phyloP scores from a whole-genome alignment of 2,113 vertebrate species.

The Cricetomys ansorgei region DNA sequence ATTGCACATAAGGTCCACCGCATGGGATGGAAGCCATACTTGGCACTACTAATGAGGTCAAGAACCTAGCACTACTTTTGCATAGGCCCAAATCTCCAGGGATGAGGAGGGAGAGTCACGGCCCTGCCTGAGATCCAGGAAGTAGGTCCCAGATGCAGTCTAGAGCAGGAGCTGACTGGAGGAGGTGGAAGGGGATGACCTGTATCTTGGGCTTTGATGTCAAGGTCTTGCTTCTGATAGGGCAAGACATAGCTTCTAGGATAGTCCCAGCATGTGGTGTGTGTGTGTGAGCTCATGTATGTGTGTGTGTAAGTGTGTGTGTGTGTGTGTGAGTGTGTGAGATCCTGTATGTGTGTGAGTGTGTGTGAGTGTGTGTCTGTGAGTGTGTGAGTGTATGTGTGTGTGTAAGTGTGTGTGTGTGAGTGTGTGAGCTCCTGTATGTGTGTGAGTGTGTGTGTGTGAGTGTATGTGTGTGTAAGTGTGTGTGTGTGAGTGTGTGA shows the following conservation, averaged over 20 bases:
- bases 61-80: neutral
- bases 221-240: neutral
- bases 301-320: neutral
- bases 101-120: neutral
- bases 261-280: fast-evolving
- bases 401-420: neutral
- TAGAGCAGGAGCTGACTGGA: neutral
- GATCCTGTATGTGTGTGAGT: neutral
- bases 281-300: neutral
- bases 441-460: neutral
- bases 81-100: neutral
- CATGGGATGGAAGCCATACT: neutral
- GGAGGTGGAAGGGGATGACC: too few relatives aligned
- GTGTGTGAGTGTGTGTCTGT: too few relatives aligned
- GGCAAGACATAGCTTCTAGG: neutral
- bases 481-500: neutral
- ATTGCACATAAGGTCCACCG: neutral
- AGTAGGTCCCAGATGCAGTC: neutral
- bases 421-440: neutral
- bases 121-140: neutral
- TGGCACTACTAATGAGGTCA: neutral
- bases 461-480: neutral
- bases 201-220: too few relatives aligned
- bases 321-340: neutral
- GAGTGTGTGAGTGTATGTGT: neutral